These are phyloP conservation scores for Terebella lapidaria DNA, from an alignment of 2,888 invertebrate species.

Conservation along the genomic window DNA sequence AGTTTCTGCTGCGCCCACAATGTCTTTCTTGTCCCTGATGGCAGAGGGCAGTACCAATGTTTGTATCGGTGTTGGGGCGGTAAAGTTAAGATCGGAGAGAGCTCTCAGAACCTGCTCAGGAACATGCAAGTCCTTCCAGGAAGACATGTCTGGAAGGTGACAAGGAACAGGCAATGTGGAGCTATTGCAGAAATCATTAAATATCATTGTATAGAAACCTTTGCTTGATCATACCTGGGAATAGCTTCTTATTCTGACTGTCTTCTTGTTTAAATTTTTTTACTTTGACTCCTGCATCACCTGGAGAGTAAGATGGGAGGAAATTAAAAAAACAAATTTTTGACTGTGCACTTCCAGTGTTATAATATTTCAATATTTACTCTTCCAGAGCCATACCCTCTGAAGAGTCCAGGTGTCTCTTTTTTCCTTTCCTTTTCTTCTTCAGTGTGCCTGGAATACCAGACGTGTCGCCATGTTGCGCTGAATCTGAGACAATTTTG, in stretches of 20 bases:
- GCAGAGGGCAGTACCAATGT: slow-evolving; percentile 45
- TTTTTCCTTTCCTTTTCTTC: not conserved
- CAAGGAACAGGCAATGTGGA: not conserved
- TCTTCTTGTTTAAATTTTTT: not conserved
- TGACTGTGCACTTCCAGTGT: not conserved
- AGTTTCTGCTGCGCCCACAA: slow-evolving; percentile 97
- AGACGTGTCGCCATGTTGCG: too few relatives aligned
- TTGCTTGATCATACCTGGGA: not conserved
- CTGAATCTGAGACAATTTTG: too few relatives aligned
- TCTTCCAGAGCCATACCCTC: too few relatives aligned
- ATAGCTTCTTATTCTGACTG: not conserved
- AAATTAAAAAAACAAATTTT: not conserved
- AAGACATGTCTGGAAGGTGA: slow-evolving; percentile 36
- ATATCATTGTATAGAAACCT: not conserved
- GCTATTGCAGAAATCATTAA: not conserved
- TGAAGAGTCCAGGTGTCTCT: too few relatives aligned
- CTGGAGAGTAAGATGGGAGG: too few relatives aligned
- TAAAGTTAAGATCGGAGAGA: slow-evolving; percentile 71
- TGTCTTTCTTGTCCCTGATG: slow-evolving; percentile 72
- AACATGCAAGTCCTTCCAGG: slow-evolving; percentile 58
- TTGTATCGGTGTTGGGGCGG: slow-evolving; percentile 85
- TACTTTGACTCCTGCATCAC: not conserved
- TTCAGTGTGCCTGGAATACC: too few relatives aligned
- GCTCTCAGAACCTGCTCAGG: slow-evolving; percentile 68
- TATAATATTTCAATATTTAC: too few relatives aligned